Conservation (phyloP, 2,888 invertebrate species). For the Philonicus albiceps region DNA sequence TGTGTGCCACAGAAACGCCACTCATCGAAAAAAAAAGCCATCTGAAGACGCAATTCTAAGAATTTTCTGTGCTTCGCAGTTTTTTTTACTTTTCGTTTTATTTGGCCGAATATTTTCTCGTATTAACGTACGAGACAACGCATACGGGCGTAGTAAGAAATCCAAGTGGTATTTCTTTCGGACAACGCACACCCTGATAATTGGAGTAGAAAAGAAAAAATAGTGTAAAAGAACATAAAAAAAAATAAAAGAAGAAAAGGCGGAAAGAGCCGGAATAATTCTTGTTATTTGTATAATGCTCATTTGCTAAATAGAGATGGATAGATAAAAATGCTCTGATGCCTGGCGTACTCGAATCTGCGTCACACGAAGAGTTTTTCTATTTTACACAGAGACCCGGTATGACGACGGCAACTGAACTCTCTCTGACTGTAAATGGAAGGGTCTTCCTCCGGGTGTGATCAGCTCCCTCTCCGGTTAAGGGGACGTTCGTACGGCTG, state of each 20-base stretch:
- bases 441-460: neutral
- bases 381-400: neutral
- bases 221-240: neutral
- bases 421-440: neutral
- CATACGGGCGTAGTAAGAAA: neutral
- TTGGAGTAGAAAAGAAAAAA: neutral
- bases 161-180: neutral
- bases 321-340: neutral
- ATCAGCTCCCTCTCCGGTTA: neutral
- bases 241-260: neutral
- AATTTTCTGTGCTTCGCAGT: conserved; percentile 40
- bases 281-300: neutral
- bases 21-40: conserved; percentile 4
- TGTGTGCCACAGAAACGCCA: neutral
- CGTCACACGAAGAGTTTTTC: neutral
- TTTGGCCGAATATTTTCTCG: conserved; percentile 2
- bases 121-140: neutral
- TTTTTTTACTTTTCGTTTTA: neutral
- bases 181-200: neutral
- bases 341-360: neutral
- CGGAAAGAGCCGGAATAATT: neutral
- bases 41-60: conserved; percentile 47
- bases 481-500: neutral
- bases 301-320: conserved; percentile 13
- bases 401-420: neutral